phyloP scores from a whole-genome alignment of 2,797 vertebrate species.

The Rhynchonycteris naso region DNA sequence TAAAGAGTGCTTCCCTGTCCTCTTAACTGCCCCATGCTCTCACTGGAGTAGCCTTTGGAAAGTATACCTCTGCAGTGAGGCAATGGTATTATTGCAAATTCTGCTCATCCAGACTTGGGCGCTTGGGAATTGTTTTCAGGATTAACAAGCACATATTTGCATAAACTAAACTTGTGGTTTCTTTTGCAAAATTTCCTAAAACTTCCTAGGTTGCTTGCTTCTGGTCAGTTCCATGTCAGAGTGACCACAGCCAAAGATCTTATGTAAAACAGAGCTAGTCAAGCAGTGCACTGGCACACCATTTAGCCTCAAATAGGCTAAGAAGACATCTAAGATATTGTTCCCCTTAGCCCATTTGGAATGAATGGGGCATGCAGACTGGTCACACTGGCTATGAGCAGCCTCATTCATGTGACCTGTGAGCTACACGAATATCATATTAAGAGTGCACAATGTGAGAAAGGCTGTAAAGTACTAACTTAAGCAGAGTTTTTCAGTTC shows the following conservation, averaged over 20 bases:
- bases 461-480: not conserved
- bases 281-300: not conserved
- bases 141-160: not conserved
- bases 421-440: not conserved
- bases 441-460: not conserved
- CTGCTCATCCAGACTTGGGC: not conserved
- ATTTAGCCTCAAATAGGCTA: not conserved
- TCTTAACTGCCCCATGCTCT: not conserved
- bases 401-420: not conserved
- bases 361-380: not conserved
- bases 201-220: conserved; percentile 13
- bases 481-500: not conserved
- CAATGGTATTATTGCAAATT: not conserved
- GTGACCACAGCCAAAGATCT: not conserved
- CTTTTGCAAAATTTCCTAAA: not conserved
- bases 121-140: not conserved
- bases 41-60: not conserved
- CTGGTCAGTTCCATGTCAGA: not conserved
- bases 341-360: not conserved
- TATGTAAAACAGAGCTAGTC: not conserved
- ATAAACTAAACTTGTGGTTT: not conserved
- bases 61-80: not conserved
- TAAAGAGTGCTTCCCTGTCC: not conserved
- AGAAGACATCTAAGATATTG: not conserved
- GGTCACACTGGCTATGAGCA: not conserved